Evolutionary conservation across 2,888 invertebrate genomes (phyloP).

Genomic region (Agapostemon virescens): DNA sequence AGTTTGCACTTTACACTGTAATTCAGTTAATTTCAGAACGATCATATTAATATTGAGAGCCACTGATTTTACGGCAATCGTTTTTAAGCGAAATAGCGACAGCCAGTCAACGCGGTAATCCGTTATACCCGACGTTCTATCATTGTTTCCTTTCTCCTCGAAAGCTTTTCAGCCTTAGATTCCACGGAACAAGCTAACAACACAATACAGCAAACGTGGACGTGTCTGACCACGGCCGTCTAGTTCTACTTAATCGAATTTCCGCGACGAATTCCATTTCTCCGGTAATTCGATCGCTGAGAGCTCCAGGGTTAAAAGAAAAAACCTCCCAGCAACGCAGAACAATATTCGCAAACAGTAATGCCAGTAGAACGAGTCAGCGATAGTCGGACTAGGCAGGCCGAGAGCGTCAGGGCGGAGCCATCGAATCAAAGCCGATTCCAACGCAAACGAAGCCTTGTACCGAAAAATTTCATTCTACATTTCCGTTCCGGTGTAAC

Average conservation of each 20-base stretch:
- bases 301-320: neutral
- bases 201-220: too few species aligned
- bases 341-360: neutral
- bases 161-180: too few species aligned
- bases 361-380: neutral
- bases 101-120: too few species aligned
- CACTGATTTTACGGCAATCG: too few species aligned
- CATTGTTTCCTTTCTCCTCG: too few species aligned
- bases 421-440: neutral
- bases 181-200: too few species aligned
- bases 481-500: constrained; percentile 6
- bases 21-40: too few species aligned
- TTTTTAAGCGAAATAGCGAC: too few species aligned
- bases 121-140: too few species aligned
- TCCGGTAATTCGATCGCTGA: neutral
- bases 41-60: too few species aligned
- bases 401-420: neutral
- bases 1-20: too few species aligned
- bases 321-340: neutral
- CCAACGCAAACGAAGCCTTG: constrained; percentile 16
- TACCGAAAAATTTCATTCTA: constrained; percentile 12
- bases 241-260: neutral
- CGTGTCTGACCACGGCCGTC: neutral
- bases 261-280: neutral
- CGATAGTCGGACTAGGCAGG: neutral